phyloP scores from a whole-genome alignment of 2,888 invertebrate species.

The Chrysomela aeneicollis region DNA sequence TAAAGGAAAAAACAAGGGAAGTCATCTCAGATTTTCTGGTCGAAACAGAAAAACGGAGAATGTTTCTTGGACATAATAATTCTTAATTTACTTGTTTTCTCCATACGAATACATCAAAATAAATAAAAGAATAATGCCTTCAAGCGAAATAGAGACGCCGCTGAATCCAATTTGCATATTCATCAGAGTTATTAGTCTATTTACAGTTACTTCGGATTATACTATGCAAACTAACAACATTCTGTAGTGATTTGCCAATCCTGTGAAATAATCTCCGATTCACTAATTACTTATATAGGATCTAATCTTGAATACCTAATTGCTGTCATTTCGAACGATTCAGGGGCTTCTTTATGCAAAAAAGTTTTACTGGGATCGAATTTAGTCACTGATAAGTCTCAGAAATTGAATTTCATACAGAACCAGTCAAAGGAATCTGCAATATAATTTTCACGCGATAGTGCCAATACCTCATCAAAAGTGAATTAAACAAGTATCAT shows the following conservation, averaged over 20 bases:
- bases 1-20: too few species aligned
- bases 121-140: neutral
- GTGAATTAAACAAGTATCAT: too few species aligned
- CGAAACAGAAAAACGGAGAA: too few species aligned
- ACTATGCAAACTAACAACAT: slow-evolving; percentile 7
- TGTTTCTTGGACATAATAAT: neutral
- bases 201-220: slow-evolving; percentile 22
- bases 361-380: neutral
- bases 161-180: slow-evolving; percentile 4
- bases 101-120: neutral
- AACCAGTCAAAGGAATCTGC: too few species aligned
- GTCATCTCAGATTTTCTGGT: too few species aligned
- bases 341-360: neutral
- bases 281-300: neutral
- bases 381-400: neutral
- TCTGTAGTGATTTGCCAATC: slow-evolving; percentile 7
- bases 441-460: too few species aligned
- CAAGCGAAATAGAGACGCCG: slow-evolving; percentile 1
- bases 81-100: neutral
- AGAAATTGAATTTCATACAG: too few species aligned
- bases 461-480: too few species aligned
- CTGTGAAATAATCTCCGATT: slow-evolving; percentile 3
- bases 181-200: slow-evolving; percentile 24
- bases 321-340: neutral
- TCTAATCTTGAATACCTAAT: slow-evolving; percentile 3